Base-by-base conservation (phyloP, 2,888 invertebrate species). In the Callyntrura sp. region DNA sequence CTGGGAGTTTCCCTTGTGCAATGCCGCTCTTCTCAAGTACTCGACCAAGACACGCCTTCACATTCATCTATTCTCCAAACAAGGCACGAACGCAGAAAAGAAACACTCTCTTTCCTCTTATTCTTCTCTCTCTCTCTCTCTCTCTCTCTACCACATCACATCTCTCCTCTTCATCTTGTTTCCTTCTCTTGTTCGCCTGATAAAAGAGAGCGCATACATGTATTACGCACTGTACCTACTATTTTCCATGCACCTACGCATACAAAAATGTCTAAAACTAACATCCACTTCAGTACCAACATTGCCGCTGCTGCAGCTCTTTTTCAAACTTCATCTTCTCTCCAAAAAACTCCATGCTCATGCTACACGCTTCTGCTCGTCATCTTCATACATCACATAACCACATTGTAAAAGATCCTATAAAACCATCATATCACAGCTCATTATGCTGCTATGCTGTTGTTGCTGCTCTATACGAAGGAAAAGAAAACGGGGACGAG, bases 311-410 rank as follows among this genome's bases (percentile, higher is more conserved):
- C 43, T 70, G 79, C 82, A 23, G 45, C 62, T 45, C 62, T 28
- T 70, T 57, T 57, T 73, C 48, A 73, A 73, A 51, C 25, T 76
- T 25, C 51, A 55, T 79, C 57, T 57, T 57, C 55, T 79, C 79
- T 28, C 28, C 25, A 79, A 79, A 17, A 23, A 3, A 4, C 48
- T 17, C 25, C 23, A 3, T 25, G n/a, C 9, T 17, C n/a, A 4
- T 48, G 28, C 9, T 25, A 28, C 68, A 28, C 20, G 25, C 20
- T 73, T 20, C 79, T 57, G 45, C 68, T 83, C 73, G 65, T 85
- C 85, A 86, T 86, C 82, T 60, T 55, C 88, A 88, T 88, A 88
- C 88, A 88, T 88, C 87, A 88, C 88, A 88, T 88, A 88, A 88
- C 70, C 88, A 88, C 88, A 83, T 88, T 88, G 88, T 88, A 88